These are phyloP conservation scores for Myrmophylax atrothorax DNA, from an alignment of 2,113 vertebrate genomes.

Conservation along the genomic window DNA sequence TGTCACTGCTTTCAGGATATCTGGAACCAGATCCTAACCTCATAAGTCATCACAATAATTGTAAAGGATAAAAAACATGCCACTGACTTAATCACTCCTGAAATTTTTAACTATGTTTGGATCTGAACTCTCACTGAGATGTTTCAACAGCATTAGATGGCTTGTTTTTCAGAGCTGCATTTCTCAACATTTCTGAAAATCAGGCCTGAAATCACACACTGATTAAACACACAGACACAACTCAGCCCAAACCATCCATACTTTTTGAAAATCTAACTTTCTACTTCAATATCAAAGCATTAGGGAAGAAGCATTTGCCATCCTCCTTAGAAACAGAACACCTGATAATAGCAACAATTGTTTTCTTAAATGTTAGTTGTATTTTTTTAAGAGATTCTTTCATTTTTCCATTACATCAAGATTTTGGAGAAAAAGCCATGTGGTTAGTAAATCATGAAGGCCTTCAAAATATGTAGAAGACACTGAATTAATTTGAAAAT, in stretches of 20 bases:
- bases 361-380: not conserved
- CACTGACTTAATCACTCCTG: not conserved
- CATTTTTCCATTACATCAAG: not conserved
- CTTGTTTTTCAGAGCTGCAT: not conserved
- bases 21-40: conserved; percentile 16
- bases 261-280: not conserved
- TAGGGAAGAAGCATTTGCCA: not conserved
- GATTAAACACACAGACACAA: not conserved
- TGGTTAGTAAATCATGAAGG: not conserved
- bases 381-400: not conserved
- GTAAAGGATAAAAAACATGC: conserved; percentile 8
- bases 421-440: not conserved
- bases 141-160: not conserved
- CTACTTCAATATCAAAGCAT: not conserved
- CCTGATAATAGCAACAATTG: not conserved
- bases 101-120: not conserved
- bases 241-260: not conserved
- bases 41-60: not conserved
- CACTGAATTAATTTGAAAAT: not conserved
- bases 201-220: not conserved
- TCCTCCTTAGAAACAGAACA: not conserved
- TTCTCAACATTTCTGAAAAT: conserved; percentile 29
- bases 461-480: not conserved
- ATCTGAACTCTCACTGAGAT: not conserved
- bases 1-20: not conserved